Evolutionary conservation across 2,888 invertebrate genomes (phyloP), one percentile per base, ranked within the genome.

Genomic region (Limenitis camilla): DNA sequence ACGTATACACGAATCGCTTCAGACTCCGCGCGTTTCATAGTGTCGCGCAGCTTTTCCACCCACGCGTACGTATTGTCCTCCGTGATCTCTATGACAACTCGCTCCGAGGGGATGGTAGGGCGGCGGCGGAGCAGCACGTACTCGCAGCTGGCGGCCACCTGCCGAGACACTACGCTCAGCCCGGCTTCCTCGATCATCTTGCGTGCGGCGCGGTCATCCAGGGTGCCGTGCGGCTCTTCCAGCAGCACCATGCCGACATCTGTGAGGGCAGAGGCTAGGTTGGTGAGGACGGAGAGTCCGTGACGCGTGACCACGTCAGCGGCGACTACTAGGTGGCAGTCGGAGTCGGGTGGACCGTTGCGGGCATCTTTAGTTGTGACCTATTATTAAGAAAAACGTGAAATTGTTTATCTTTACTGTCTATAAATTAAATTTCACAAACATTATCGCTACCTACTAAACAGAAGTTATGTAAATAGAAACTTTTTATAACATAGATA

Each of bases 41-140:
- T 92, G 1, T 88, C 89, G 75, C 97, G 97, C 35, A 98, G 81
- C 7, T 88, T 81, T 43, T 95, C 94, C 43, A 98, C 91, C 97
- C 97, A 98, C 1, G 76, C 76, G 78, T 92, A 96, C 29, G 59
- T 9, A 68, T 90, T 88, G 53, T 90, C 90, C 68, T 94, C 94
- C 0, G 91, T 91, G 28, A 94, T 81, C 58, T 91, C 88, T 2
- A 96, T 78, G 0, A 94, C 83, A n/a, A 88, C 78, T 41, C 75
- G 69, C 39, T 72, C 75, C 1, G 67, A 46, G 5, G 84, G 81
- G 58, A 76, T 61, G 44, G 71, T 69, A 29, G 78, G 69, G 89
- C 91, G 65, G 66, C 90, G 91, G 39, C 94, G 91, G 50, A 95
- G 82, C 59, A 97, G 81, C 49, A 93, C 75, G 63, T 93, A 91